Base-by-base conservation (phyloP, 2,888 invertebrate genomes). In the Archips crataeganus region DNA sequence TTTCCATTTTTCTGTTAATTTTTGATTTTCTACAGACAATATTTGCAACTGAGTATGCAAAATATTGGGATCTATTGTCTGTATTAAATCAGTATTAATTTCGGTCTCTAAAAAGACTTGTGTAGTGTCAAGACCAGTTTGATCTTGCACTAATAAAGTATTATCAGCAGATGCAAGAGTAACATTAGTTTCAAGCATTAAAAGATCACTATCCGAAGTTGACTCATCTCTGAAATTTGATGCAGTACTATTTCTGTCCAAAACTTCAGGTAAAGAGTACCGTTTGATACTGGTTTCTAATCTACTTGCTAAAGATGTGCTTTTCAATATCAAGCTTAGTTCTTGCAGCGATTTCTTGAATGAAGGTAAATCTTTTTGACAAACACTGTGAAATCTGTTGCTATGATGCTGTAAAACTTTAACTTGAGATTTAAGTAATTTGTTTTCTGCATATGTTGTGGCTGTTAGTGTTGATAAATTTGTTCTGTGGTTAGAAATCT, bases 151-250 rank as follows among this genome's bases (percentile, higher is more conserved):
- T 47, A 85, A 78, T 45, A 92, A 77, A 66, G 93, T 93, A 73
- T 87, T 91, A 78, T 93, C 89, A 39, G 84, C 85, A 49, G 81
- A 84, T 36, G 90, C 86, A 63, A 92, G 75, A 2, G 91, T 92
- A n/a, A 91, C 74, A 79, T 94, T 94, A 39, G 93, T 92, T 74
- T 94, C 94, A 74, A 94, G 81, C 94, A 94, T 94, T 70, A 94
- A 83, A 9, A 93, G 81, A 79, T 94, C 94, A 6, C 90, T 88
- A 77, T 94, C 94, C 71, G 92, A 83, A 11, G 87, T 90, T 34
- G 93, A 93, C 76, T 94, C 94, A 75, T 91, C 92, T 83, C 86
- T 91, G 45, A 87, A 85, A 77, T 81, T 85, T 45, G 83, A 76
- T 23, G 84, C 69, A 32, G 84, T 80, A 47, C 82, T 81, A 76